Base-by-base conservation (phyloP, 92 coral and sea anemone species). In the Scolanthus callimorphus region DNA sequence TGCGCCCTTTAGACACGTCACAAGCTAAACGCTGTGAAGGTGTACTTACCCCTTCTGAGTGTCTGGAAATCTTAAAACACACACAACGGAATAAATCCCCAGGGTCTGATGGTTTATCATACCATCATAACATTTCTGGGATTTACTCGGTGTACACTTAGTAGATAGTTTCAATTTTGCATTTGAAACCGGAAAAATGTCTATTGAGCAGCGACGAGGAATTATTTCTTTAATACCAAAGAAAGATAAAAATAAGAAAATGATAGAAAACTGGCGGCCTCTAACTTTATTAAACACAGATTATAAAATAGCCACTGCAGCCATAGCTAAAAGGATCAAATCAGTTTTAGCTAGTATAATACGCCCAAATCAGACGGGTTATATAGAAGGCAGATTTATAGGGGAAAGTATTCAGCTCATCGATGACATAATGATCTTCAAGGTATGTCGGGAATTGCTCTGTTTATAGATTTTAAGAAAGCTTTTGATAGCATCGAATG, bases 401-500 rank as follows among this genome's bases (percentile, higher is more conserved):
- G 57, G 80, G 2, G 65, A 73, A 73, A 73, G 63, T 19, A 69
- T 74, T 1, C 50, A 67, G 57, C 60, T 73, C 11, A 31, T 63
- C 37, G 39, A 61, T 29, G 81, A 74, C 57, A 64, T 74, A 56
- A 52, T 47, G 60, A 67, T 39, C 12, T 52, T 55, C 31, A 56
- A 34, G 49, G 39, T 17, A 44, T 65, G 10, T 23, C 74, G 20
- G 62, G 74, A 9, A 60, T 74, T 30, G 39, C 65, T 22, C n/a
- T 73, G 8, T 62, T 62, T 49, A 23, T 44, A 30, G 79, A 72
- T 49, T 62, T 73, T 44, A 38, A 62, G 38, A 74, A 56, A 37
- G 73, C 81, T 17, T 74, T 74, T 47, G 81, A 74, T 64, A 31
- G 62, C 34, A 29, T 63, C 1, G 66, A 73, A 63, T 58, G 74